Evolutionary conservation across 1,140 invertebrate species (phyloP), one percentile per base, ranked within the genome.

Genomic region (Cherax quadricarinatus): DNA sequence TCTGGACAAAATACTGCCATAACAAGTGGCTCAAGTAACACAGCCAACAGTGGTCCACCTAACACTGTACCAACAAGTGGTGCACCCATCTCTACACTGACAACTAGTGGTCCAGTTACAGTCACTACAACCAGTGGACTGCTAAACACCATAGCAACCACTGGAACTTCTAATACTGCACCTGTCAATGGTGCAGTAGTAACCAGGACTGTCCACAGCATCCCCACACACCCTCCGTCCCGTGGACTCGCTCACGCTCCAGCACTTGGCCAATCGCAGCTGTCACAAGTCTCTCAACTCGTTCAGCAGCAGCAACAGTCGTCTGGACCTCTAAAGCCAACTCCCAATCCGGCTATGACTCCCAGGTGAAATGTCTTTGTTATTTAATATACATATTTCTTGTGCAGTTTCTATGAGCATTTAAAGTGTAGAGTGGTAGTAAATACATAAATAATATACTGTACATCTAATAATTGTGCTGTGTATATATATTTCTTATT

Each of bases 141-240:
- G 30, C 7, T 62, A 1, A 66, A 49, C 41, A 70, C 60, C 48
- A 87, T 73, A 80, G 73, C 78, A 80, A 57, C 70, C 9, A 41
- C 3, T 62, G 10, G 30, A 12, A 62, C 48, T 41, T 16, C 78
- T n/a, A 51, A 66, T 10, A 24, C 88, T 73, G n/a, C 57, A 57
- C 49, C 75, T 41, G 24, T 51, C n/a, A 57, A 48, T 49, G 53
- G 85, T 75, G 60, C 73, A 41, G 57, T 92, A n/a, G 87, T 93
- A 49, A 93, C 93, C 0, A 92, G 92, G 51, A 94, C 94, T 53
- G 94, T 94, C n/a, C 94, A 94, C 87, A 94, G 94, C 73, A 94
- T 93, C 24, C 94, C 94, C 16, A 91, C 94, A 12, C 93, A 94
- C 75, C 85, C 92, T 24, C 91, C 94, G 7, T 86, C 94, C 62